Evolutionary conservation across 1,140 invertebrate genomes (phyloP), one percentile per base, ranked within the genome.

Genomic region (Macrotrachela quadricornifera): DNA sequence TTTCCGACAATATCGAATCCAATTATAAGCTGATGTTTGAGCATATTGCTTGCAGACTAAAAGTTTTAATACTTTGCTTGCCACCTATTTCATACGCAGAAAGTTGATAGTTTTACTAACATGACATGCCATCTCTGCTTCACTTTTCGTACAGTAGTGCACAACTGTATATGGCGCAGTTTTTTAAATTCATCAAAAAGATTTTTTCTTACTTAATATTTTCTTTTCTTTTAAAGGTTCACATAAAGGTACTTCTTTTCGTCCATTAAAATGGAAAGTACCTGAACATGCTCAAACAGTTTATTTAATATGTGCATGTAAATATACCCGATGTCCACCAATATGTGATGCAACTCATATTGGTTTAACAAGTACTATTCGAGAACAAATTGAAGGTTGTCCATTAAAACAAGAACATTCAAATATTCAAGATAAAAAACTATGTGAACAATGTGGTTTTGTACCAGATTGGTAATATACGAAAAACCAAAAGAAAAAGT

Each of bases 271-370:
- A 44, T 62, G 57, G 58, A 58, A 21, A 30, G 59, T 62, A 17
- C 21, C 21, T 4, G 53, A 57, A 15, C 60, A 58, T 43, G 41
- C 21, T 10, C 59, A 62, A 48, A 51, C 55, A 37, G 41, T 57
- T 1, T 60, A 46, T 42, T 53, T 56, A 37, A 57, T 62, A 13
- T 62, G 61, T 56, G 57, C 51, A 14, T 62, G 61, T 49, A 62
- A 62, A 52, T 57, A 62, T 39, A 61, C 59, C 10, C 59, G 56
- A 45, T 51, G 57, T 50, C 57, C 59, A 12, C 61, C 61, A 48
- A 59, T 57, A 50, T 62, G 61, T 58, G 61, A 62, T 46, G 61
- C 56, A 18, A 48, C 55, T 14, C 61, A 62, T 53, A 57, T 50
- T 10, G 49, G 58, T 42, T 43, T 60, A 17, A 58, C 59, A 15